A percentile compares a stretch with the other conserved stretches of the same genome.
phyloP scores from a whole-genome alignment of 2,888 invertebrate genomes.

The Masnerella sp. region DNA sequence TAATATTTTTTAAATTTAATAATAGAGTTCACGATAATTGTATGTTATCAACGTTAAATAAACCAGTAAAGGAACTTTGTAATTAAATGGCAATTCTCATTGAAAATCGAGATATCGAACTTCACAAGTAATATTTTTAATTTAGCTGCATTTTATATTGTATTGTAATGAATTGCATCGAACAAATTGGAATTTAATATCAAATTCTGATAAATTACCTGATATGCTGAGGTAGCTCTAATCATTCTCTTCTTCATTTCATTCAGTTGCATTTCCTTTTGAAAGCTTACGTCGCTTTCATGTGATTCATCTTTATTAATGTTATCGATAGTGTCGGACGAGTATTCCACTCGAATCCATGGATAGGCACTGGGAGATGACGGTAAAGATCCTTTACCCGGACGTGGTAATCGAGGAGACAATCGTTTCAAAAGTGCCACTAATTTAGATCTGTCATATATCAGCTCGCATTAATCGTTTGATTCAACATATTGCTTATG shows the following conservation, averaged over 20 bases:
- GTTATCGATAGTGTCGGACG: conserved; percentile 68
- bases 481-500: no score
- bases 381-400: conserved; percentile 69
- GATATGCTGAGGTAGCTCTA: conserved; percentile 66
- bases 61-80: no score
- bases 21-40: no score
- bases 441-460: conserved; percentile 70
- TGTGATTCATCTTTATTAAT: conserved; percentile 68
- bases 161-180: no score
- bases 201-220: conserved; percentile 34
- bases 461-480: neutral
- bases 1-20: no score
- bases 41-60: no score
- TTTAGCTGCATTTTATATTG: neutral
- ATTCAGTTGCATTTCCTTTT: conserved; percentile 72
- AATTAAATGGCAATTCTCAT: no score
- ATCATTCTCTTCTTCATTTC: conserved; percentile 73
- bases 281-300: conserved; percentile 72
- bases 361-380: conserved; percentile 73
- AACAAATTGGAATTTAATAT: conserved; percentile 4
- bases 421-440: conserved; percentile 72
- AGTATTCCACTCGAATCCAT: conserved; percentile 75
- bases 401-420: conserved; percentile 73
- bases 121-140: no score
- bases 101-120: no score